phyloP scores from a whole-genome alignment of 2,113 vertebrate genomes.

The Chlorodrepanis virens region DNA sequence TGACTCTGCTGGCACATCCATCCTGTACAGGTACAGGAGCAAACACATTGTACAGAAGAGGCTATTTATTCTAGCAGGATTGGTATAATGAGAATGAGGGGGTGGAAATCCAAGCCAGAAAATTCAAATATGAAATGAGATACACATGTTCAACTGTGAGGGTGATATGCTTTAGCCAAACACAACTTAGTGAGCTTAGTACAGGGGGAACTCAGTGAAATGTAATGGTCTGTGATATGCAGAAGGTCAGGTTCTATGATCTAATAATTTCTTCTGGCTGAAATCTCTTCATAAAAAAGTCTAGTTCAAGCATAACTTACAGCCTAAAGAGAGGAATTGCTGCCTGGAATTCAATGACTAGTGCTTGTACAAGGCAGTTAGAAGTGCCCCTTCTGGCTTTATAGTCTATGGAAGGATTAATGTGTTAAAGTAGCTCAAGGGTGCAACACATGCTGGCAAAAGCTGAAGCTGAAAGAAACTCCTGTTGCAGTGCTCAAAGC shows the following conservation, averaged over 20 bases:
- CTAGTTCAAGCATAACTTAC: constrained; percentile 31
- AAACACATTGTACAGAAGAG: not conserved
- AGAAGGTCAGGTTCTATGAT: constrained; percentile 45
- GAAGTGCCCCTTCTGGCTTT: constrained; percentile 42
- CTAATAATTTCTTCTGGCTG: constrained; percentile 59
- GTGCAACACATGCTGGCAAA: not conserved
- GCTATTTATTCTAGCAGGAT: not conserved
- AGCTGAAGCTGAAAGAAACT: not conserved
- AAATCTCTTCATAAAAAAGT: constrained; percentile 49
- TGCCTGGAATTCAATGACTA: constrained; percentile 18
- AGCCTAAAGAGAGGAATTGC: constrained; percentile 22
- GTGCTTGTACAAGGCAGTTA: not conserved
- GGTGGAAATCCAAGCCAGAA: constrained; percentile 28
- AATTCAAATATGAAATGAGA: constrained; percentile 50
- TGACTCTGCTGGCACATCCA: not conserved
- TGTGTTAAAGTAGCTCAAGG: constrained; percentile 26
- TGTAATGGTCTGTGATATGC: constrained; percentile 51
- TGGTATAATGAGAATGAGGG: not conserved
- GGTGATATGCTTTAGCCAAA: constrained; percentile 39
- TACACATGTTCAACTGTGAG: constrained; percentile 44
- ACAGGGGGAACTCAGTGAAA: not conserved
- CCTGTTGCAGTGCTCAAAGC: not conserved
- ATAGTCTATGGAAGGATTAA: constrained; percentile 8
- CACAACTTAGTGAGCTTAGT: constrained; percentile 43
- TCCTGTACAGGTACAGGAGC: not conserved